Evolutionary conservation across 2,113 vertebrate species (phyloP).

Genomic region (Poicephalus gulielmi): DNA sequence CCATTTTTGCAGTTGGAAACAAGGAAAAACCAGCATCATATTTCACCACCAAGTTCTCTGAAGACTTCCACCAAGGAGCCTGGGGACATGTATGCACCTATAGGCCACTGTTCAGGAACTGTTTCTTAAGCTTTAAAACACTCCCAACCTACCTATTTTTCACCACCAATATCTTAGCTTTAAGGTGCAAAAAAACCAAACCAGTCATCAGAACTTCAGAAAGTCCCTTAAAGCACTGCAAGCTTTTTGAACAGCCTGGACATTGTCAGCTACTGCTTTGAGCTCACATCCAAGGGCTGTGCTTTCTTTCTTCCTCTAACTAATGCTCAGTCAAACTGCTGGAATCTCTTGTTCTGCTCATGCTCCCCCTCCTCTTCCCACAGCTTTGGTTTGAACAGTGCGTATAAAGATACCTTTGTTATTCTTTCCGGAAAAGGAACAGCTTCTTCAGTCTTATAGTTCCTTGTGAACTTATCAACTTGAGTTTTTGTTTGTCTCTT

Average conservation of each 20-base stretch:
- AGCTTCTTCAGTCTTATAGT: not conserved
- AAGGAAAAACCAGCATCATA: not conserved
- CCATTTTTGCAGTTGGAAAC: not conserved
- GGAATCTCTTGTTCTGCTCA: not conserved
- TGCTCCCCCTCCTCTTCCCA: not conserved
- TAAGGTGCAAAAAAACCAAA: not conserved
- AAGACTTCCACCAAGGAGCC: not conserved
- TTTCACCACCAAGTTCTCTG: not conserved
- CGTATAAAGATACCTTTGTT: slow-evolving; percentile 43
- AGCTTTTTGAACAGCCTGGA: not conserved
- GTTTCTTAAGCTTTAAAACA: not conserved
- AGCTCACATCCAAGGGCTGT: not conserved
- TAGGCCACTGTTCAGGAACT: not conserved
- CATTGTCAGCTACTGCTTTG: not conserved
- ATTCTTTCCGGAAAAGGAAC: not conserved
- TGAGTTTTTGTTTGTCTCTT: not conserved
- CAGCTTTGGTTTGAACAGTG: not conserved
- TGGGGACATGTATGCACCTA: not conserved
- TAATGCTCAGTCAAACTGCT: not conserved
- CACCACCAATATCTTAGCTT: not conserved
- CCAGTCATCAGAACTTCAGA: not conserved
- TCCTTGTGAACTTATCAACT: not conserved
- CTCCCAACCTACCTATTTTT: not conserved
- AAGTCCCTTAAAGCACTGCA: not conserved
- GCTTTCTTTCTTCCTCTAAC: not conserved